Percentiles rank a stretch among this genome's conserved stretches.
phyloP scores from a whole-genome alignment of 2,888 invertebrate species.

The Ochropacha duplaris region DNA sequence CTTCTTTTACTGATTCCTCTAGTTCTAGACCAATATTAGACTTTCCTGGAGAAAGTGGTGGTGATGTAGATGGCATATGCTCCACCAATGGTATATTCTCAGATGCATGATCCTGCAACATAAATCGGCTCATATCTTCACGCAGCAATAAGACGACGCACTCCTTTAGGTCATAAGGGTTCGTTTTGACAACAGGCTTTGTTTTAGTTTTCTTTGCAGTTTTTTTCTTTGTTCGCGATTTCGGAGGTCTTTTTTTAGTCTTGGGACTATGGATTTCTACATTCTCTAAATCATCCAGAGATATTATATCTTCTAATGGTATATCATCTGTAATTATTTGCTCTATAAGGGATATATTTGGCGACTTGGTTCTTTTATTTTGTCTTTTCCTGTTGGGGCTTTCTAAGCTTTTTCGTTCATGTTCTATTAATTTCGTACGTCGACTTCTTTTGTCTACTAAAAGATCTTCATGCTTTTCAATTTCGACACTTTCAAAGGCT shows the following conservation, averaged over 20 bases:
- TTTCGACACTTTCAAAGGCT: slow-evolving; percentile 55
- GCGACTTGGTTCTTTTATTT: slow-evolving; percentile 50
- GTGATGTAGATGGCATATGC: not conserved
- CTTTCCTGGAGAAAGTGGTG: not conserved
- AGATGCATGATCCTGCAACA: slow-evolving; percentile 12
- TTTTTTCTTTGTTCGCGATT: slow-evolving; percentile 28
- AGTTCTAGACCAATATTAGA: slow-evolving; percentile 13
- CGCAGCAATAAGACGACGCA: slow-evolving; percentile 59
- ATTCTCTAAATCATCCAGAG: slow-evolving; percentile 62
- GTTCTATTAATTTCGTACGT: slow-evolving; percentile 38
- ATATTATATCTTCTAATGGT: slow-evolving; percentile 72
- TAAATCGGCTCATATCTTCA: slow-evolving; percentile 48
- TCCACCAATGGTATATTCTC: not conserved
- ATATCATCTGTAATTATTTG: slow-evolving; percentile 71
- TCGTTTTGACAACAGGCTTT: slow-evolving; percentile 17
- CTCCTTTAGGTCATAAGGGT: slow-evolving; percentile 44
- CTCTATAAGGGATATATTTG: slow-evolving; percentile 72
- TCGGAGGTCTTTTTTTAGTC: slow-evolving; percentile 35
- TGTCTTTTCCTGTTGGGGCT: slow-evolving; percentile 48
- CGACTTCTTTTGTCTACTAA: slow-evolving; percentile 35
- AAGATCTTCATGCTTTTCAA: slow-evolving; percentile 25
- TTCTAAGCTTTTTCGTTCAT: slow-evolving; percentile 41
- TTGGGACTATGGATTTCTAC: slow-evolving; percentile 14
- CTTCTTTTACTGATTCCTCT: slow-evolving; percentile 23
- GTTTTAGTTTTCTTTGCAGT: slow-evolving; percentile 26